Evolutionary conservation across 2,888 invertebrate species (phyloP), one percentile per base, ranked within the genome.

Genomic region (Athripsodes cinereus): DNA sequence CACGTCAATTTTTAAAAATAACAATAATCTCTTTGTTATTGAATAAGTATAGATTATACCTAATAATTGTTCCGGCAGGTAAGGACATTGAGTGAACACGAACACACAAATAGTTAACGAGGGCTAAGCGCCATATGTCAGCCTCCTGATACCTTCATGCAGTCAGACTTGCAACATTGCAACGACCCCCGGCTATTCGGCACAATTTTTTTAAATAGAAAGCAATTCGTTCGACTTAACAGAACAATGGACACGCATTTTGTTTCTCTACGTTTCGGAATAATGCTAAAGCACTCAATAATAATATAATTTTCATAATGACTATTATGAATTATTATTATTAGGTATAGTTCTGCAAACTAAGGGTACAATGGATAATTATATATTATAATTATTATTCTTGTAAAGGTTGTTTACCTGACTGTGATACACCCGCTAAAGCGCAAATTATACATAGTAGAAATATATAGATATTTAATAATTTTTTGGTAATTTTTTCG

Each of bases 81-180:
- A 40, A 40, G 40, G 40, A 40, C n/a, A n/a, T 16, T 16, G 40
- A 40, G 16, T 40, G 40, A 40, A 40, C 13, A 40, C 16, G 40
- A 40, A 26, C 26, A 26, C 26, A 26, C 26, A 26, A 40, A 40
- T 40, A 40, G 26, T 26, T 26, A 26, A 16, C 13, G 13, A 40
- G 16, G 11, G 20, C 21, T 18, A 51, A 49, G 55, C 55, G 55
- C 55, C 55, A 56, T 56, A 51, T 56, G 55, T 56, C 55, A 51
- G 53, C 16, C 48, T n/a, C 46, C n/a, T 2, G 53, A 40, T 22
- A 19, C 54, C 2, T 31, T 6, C 8, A 11, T 31, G 31, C 31
- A 31, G 31, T 31, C n/a, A n/a, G n/a, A 26, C 10, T 3, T 26
- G 26, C 26, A 26, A 26, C 26, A 26, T 26, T 44, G 44, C 16